Evolutionary conservation across 2,797 vertebrate genomes (phyloP).

Genomic region (Chrysolophus pictus): DNA sequence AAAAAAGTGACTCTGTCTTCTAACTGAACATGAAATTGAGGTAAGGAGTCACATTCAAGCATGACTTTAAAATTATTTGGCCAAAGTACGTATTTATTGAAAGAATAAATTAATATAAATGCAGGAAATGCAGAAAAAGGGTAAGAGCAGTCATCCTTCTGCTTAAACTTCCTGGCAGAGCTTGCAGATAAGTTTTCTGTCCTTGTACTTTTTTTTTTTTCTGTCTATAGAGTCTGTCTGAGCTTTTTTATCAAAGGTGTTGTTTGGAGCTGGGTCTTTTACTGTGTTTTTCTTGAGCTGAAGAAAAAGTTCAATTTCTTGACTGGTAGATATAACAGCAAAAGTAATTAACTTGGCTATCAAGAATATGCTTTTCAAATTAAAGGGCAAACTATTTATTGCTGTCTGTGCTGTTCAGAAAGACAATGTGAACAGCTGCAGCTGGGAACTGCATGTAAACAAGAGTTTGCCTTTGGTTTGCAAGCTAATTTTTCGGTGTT

Average conservation of each 20-base stretch:
- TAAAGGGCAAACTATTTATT: not conserved
- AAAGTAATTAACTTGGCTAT: not conserved
- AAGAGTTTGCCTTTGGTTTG: not conserved
- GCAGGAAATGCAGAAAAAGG: not conserved
- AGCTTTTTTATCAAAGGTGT: not conserved
- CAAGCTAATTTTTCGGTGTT: not conserved
- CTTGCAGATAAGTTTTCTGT: not conserved
- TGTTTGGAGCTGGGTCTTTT: not conserved
- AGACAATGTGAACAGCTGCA: not conserved
- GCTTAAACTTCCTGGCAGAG: not conserved
- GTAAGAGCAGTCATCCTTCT: not conserved
- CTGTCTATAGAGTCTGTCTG: not conserved
- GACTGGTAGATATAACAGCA: not conserved
- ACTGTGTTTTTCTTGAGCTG: not conserved
- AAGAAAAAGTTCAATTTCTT: not conserved
- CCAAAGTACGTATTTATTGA: not conserved
- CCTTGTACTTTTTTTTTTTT: not conserved
- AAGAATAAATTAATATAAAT: not conserved
- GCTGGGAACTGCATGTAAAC: not conserved
- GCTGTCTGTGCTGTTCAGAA: not conserved
- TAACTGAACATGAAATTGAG: not conserved
- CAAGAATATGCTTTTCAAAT: not conserved
- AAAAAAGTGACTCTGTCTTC: not conserved
- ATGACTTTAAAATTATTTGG: not conserved
- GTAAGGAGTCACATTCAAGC: not conserved